Evolutionary conservation across 2,113 vertebrate species (phyloP), one percentile per base, ranked within the genome.

Genomic region (Eudorcas thomsonii): DNA sequence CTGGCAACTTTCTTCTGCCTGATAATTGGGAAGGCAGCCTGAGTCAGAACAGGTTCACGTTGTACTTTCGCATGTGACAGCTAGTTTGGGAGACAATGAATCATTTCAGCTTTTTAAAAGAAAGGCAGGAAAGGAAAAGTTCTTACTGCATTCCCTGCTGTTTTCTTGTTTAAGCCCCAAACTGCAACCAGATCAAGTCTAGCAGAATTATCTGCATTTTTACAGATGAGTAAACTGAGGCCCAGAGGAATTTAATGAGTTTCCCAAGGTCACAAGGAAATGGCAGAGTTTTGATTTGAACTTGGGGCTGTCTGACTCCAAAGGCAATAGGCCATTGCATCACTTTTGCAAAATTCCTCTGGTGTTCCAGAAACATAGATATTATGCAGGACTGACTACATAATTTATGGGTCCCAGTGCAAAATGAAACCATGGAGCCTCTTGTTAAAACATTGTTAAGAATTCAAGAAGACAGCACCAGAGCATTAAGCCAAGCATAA

Each of bases 1-100:
- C 39, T 39, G 96, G 97, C 96, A 97, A 94, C 93, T 94, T 91
- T 78, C 95, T 77, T 55, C 45, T 78, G 93, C 19, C 33, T 26
- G 85, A 93, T 95, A 97, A 88, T 67, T 36, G 64, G 86, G 28
- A 95, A 67, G 94, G 77, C 50, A 59, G 81, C 62, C 62, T 33
- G 95, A 78, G 33, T 80, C 39, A 36, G 62, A 62, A 78, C 60
- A 62, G 45, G 96, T 86, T 94, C 96, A 93, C 2, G 11, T 6
- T 57, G 96, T 96, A n/a, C 80, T 94, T 57, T 95, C 26, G 39
- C 60, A 30, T 78, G 36, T 88, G 91, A 97, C 57, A 85, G 78
- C 88, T 19, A 39, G 52, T 77, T 50, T 89, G 30, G 78, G 7
- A 39, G 50, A 97, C 96, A 95, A 89, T 91, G 94, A 84, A 21